Base-by-base conservation (phyloP, 2,113 vertebrate species). In the Bubo scandiacus region DNA sequence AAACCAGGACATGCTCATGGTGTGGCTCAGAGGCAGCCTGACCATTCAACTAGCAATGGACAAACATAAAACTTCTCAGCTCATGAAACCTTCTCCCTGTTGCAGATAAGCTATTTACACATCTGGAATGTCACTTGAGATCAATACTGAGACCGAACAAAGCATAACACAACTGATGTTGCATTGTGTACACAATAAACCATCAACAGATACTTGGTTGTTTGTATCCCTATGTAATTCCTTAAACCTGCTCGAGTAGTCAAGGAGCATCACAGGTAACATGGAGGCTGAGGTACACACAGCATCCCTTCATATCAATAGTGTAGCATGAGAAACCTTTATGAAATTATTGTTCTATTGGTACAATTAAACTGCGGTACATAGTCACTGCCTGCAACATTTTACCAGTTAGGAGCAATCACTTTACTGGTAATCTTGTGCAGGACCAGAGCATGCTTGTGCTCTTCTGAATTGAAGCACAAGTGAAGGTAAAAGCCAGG, bases 11-110 rank as follows among this genome's bases (percentile, higher is more conserved):
- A 2, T 3, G 12, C 59, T 71, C n/a, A 30, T 2, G 4, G 55
- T 12, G 15, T 58, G 72, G 11, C 75, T 83, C 0, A 0, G 45
- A 17, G 36, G 32, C 66, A 83, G 67, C 9, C 0, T 0, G 52
- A 51, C 52, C 40, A 2, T 67, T 79, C 47, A 25, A 2, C 52
- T 38, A n/a, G 9, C 38, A 27, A 27, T 65, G 63, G 45, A 7
- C 4, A 15, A 65, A 52, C 16, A 54, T 20, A 54, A 72, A 88
- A 5, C 32, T 30, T 8, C 20, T 68, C 30, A 36, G 67, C 23
- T 55, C 26, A 6, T 12, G 15, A 62, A 80, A 32, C 36, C 40
- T 82, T 52, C 40, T 25, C 40, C 23, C 2, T 47, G 32, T 59
- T 86, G 73, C 47, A 68, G 23, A 36, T 20, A 32, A 71, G 63